phyloP scores from a whole-genome alignment of 2,113 vertebrate genomes.

The Recurvirostra avosetta region DNA sequence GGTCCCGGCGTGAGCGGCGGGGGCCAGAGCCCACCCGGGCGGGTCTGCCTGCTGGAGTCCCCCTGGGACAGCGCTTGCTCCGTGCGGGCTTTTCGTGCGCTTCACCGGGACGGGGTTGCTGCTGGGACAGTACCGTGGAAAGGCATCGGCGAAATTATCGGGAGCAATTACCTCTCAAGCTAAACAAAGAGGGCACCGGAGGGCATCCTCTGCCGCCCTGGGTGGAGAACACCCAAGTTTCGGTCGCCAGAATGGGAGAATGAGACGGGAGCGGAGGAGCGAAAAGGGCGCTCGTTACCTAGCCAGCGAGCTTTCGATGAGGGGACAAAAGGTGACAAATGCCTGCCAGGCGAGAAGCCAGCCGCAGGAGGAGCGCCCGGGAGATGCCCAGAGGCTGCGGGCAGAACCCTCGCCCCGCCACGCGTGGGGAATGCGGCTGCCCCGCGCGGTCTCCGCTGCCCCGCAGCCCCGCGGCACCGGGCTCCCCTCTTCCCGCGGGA shows the following conservation, averaged over 20 bases:
- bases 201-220: not conserved
- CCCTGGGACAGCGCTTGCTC: not conserved
- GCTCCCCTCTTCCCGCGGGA: not conserved
- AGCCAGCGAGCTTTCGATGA: not conserved
- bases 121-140: not conserved
- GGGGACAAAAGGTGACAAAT: not conserved
- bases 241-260: not conserved
- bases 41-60: rapidly evolving
- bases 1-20: rapidly evolving
- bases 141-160: not conserved
- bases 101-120: not conserved
- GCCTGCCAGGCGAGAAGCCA: not conserved
- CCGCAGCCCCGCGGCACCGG: not conserved
- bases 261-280: not conserved
- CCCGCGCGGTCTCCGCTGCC: not conserved
- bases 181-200: not conserved
- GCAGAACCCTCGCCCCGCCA: not conserved
- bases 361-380: not conserved
- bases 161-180: not conserved
- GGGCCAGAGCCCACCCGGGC: not conserved
- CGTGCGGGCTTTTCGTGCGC: rapidly evolving
- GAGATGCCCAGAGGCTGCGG: not conserved
- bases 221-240: not conserved
- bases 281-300: not conserved
- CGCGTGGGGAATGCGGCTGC: not conserved